These are phyloP conservation scores for Drosophila bocqueti DNA, from an alignment of 1,140 invertebrate species.

Conservation along the genomic window DNA sequence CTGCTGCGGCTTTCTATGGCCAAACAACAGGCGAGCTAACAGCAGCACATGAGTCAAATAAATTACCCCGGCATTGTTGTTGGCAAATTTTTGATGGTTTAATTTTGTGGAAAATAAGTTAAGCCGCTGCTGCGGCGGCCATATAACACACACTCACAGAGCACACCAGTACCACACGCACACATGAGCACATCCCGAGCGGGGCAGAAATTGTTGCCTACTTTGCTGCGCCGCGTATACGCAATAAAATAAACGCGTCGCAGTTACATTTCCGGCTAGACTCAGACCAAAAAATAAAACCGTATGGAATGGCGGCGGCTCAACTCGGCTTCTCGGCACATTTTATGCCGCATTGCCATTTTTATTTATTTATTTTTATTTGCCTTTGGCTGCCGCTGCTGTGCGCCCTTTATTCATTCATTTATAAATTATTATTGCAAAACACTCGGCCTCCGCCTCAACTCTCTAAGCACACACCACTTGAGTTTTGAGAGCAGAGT, in stretches of 20 bases:
- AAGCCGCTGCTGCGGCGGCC: conserved; percentile 77
- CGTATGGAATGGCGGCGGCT: conserved; percentile 17
- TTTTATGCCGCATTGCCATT: conserved; percentile 80
- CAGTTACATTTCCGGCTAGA: conserved; percentile 68
- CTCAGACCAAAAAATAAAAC: conserved; percentile 15
- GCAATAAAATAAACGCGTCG: conserved; percentile 82
- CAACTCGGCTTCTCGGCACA: conserved; percentile 60
- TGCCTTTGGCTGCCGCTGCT: conserved; percentile 42
- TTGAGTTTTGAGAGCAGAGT: conserved; percentile 31
- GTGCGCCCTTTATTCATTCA: conserved; percentile 79
- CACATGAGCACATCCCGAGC: conserved; percentile 50
- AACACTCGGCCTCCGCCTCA: conserved; percentile 34
- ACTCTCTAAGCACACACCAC: conserved; percentile 41
- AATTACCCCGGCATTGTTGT: conserved; percentile 82
- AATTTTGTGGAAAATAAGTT: conserved; percentile 84
- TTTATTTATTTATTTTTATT: conserved; percentile 78
- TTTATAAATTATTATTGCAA: conserved; percentile 83
- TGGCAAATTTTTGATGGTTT: conserved; percentile 83
- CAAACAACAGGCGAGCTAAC: conserved; percentile 53
- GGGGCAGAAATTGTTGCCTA: conserved; percentile 62
- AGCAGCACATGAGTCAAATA: conserved; percentile 78
- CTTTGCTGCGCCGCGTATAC: conserved; percentile 72
- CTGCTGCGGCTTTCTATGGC: conserved; percentile 52
- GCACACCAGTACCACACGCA: conserved; percentile 39
- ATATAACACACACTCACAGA: conserved; percentile 56